Base-by-base conservation (phyloP, 1,140 invertebrate genomes). In the Halesus radiatus region DNA sequence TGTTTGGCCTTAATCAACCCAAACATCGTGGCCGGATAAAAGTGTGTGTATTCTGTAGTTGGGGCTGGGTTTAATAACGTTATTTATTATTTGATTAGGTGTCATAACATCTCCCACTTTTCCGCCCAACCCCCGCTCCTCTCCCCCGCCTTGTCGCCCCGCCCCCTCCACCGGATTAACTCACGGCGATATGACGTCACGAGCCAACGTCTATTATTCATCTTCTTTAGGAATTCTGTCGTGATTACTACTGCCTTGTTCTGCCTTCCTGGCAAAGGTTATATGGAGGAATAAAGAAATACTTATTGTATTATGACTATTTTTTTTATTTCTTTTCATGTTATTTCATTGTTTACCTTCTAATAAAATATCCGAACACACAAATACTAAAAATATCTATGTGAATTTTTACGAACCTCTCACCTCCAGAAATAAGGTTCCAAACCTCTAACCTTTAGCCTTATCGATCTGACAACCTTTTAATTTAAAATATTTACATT, bases 41-140 rank as follows among this genome's bases (percentile, higher is more conserved):
- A 37, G n/a, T 32, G 37, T 70, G 22, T 70, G 32, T 70, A n/a
- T 50, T 70, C 22, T 70, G 66, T 45, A 70, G 72, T 53, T 20
- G 53, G 52, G 16, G 26, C 23, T 23, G 13, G 23, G 54, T 74
- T 56, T 54, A 58, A 74, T 56, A 56, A 29, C 54, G 23, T 54
- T 74, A 74, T 74, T 74, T 74, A 74, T 58, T 58, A 56, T 74
- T 74, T 74, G 54, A 56, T 74, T 56, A 74, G 50, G 72, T 26
- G 72, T 23, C 23, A 56, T 58, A 13, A 16, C 72, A 26, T 22
- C 37, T 45, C 72, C 52, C 54, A n/a, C 23, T 23, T 37, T 18
- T 16, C 15, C 66, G 3, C 1, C 60, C 60, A 23, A 1, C n/a
- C 6, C 10, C 58, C 60, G 13, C 22, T 54, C 50, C 66, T 13